phyloP scores from a whole-genome alignment of 1,140 invertebrate genomes.

The Drosophila persimilis region DNA sequence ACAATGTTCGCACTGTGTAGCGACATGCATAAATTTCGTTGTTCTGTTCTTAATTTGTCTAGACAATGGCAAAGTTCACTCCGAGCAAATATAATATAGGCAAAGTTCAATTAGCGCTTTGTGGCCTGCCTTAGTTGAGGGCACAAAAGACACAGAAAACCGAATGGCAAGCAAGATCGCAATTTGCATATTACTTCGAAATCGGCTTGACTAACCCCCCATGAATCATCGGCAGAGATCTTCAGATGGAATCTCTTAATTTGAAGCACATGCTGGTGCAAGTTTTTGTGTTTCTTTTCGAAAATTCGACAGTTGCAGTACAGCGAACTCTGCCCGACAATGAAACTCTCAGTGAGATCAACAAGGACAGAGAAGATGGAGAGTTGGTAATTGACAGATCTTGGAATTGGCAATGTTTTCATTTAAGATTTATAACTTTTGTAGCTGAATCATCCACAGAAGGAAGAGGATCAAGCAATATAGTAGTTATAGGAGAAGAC shows the following conservation, averaged over 20 bases:
- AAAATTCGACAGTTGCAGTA: background rate
- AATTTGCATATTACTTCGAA: constrained; percentile 37
- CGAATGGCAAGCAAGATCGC: constrained; percentile 2
- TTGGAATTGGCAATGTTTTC: too few species aligned
- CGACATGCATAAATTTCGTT: constrained; percentile 52
- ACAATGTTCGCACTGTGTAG: constrained; percentile 48
- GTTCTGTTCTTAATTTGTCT: constrained; percentile 73
- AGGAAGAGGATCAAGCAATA: too few species aligned
- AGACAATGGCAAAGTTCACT: constrained; percentile 79
- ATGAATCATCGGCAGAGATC: constrained; percentile 50
- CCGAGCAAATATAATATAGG: constrained; percentile 45
- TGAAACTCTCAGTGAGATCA: too few species aligned
- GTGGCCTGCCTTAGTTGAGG: constrained; percentile 55
- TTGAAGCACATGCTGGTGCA: constrained; percentile 59
- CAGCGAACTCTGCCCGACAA: constrained; percentile 10
- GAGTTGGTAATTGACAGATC: too few species aligned
- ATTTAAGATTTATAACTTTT: too few species aligned
- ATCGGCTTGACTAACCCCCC: constrained; percentile 27
- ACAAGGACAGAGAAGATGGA: too few species aligned
- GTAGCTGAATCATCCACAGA: too few species aligned
- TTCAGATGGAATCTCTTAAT: constrained; percentile 68
- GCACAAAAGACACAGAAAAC: constrained; percentile 19
- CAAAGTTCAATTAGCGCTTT: constrained; percentile 72
- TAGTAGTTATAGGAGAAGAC: too few species aligned
- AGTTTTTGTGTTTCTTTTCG: background rate